Base-by-base conservation (phyloP, 2,113 vertebrate species). In the Bostrychus sinensis region DNA sequence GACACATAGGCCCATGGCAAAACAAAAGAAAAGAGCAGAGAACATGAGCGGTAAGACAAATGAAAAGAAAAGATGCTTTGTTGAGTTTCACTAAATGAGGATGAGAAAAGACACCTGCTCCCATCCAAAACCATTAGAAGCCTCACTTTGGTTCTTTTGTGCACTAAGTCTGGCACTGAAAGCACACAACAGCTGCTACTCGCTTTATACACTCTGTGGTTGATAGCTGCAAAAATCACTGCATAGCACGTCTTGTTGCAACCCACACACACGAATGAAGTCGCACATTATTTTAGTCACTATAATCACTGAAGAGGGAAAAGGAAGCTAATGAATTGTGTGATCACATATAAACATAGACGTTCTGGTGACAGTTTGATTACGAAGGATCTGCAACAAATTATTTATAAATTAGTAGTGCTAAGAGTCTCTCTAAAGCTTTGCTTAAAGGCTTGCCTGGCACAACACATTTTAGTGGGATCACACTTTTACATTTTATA, bases 171-270 rank as follows among this genome's bases (percentile, higher is more conserved):
- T 86, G 80, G 71, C 80, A 70, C 36, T 28, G 13, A 60, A 72
- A 70, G 70, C 0, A 50, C 54, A 69, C 56, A 63, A 64, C 86
- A 78, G 77, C 65, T 78, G 82, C 66, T 55, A 28, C 43, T 36
- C 59, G 63, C 59, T 77, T 77, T 56, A 70, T 75, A 75, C 58
- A 72, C 17, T 9, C 23, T 10, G 54, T 46, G 60, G 60, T 39
- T 67, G 63, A 67, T 37, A 14, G 70, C 30, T 62, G 70, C 59
- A 39, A 66, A 42, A 36, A 76, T 22, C 11, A 7, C 30, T 39
- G 17, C 37, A 46, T 38, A 66, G 22, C 56, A 13, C 3, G 8
- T 42, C 12, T 22, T 4, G 20, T 28, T 51, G 48, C 25, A 51
- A 14, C 59, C 56, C 38, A 10, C 45, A 59, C 53, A 37, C 5